A percentile compares a stretch with the other conserved stretches of the same genome.
phyloP scores from a whole-genome alignment of 2,888 invertebrate species.

The Leptinotarsa tumamoca region DNA sequence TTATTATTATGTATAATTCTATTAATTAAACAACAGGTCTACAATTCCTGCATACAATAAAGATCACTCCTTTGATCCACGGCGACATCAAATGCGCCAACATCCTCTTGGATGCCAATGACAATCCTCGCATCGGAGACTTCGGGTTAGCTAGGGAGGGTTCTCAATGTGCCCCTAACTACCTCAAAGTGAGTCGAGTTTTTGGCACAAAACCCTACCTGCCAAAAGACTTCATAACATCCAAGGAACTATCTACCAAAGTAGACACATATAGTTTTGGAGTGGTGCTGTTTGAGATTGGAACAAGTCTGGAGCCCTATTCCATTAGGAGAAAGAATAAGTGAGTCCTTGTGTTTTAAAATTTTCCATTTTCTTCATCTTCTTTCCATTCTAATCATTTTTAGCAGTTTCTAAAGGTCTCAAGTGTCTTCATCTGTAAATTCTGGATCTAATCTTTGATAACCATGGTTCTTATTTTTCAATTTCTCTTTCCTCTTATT shows the following conservation, averaged over 20 bases:
- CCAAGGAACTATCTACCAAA: slow-evolving; percentile 85
- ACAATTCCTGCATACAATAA: slow-evolving; percentile 86
- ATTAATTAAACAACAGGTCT: slow-evolving; percentile 68
- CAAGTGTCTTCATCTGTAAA: no score
- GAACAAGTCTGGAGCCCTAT: slow-evolving; percentile 77
- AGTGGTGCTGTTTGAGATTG: slow-evolving; percentile 86
- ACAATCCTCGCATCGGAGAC: slow-evolving; percentile 93
- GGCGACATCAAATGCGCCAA: slow-evolving; percentile 98
- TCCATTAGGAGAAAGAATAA: slow-evolving; percentile 69
- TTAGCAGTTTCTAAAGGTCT: no score
- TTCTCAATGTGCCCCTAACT: slow-evolving; percentile 73
- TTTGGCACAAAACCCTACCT: slow-evolving; percentile 95
- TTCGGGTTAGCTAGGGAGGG: slow-evolving; percentile 92
- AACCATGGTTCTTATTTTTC: no score
- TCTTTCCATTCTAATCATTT: no score
- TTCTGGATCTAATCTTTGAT: no score
- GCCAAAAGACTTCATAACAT: slow-evolving; percentile 83
- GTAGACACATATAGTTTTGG: slow-evolving; percentile 96
- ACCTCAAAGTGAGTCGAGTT: slow-evolving; percentile 79
- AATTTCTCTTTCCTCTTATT: no score
- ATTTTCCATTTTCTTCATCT: no score
- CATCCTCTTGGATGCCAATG: slow-evolving; percentile 88
- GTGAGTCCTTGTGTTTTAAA: neutral
- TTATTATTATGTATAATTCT: no score
- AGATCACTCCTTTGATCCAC: slow-evolving; percentile 82